These are phyloP conservation scores for Lumbricus terrestris DNA, from an alignment of 2,888 invertebrate genomes.

Conservation along the genomic window DNA sequence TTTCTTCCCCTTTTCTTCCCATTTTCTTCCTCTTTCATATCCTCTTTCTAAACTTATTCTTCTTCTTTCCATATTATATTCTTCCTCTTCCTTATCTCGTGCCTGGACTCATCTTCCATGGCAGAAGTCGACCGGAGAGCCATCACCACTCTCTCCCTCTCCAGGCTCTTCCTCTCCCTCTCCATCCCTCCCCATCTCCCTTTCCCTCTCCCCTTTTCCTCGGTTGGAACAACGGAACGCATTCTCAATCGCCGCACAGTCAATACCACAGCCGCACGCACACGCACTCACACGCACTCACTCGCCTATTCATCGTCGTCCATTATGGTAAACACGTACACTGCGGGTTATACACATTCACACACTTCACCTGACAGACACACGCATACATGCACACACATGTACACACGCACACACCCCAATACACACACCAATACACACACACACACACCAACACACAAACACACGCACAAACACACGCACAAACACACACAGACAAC, in stretches of 20 bases:
- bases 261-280: background rate
- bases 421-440: no score
- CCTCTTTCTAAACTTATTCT: background rate
- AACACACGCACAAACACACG: background rate
- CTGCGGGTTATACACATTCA: background rate
- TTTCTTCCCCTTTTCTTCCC: background rate
- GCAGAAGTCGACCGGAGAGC: background rate
- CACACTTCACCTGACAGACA: background rate
- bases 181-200: background rate
- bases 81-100: background rate
- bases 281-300: slow-evolving; percentile 16
- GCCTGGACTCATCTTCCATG: background rate
- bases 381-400: background rate
- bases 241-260: background rate
- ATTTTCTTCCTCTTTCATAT: background rate
- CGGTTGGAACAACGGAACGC: background rate
- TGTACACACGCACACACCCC: no score
- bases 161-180: no score
- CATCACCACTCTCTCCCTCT: background rate
- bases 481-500: background rate
- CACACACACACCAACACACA: background rate
- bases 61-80: background rate
- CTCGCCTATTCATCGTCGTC: background rate
- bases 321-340: slow-evolving; percentile 7
- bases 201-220: background rate